A percentile compares a stretch with the other conserved stretches of the same genome.
Evolutionary conservation across 2,113 vertebrate genomes (phyloP).

Genomic region (Jacana jacana): DNA sequence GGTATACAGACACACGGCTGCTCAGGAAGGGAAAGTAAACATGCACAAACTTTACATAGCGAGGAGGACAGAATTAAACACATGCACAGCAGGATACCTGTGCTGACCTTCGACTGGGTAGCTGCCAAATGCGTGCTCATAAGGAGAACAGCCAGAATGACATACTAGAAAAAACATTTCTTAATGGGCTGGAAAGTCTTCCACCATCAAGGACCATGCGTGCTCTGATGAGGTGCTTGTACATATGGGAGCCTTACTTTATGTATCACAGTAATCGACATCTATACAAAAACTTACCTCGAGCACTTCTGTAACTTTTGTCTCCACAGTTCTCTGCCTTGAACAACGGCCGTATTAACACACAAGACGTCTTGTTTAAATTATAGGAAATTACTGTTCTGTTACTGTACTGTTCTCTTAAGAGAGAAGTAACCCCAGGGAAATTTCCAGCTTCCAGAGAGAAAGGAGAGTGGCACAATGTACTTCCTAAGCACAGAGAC

Average conservation of each 20-base stretch:
- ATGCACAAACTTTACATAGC: neutral
- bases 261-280: neutral
- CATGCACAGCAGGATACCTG: neutral
- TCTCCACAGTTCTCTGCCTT: neutral
- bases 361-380: constrained; percentile 27
- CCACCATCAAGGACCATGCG: neutral
- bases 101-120: neutral
- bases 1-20: neutral
- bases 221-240: neutral
- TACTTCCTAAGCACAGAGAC: neutral
- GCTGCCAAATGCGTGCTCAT: neutral
- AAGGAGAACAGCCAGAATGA: constrained; percentile 22
- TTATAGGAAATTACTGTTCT: neutral
- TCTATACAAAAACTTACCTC: neutral
- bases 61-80: neutral
- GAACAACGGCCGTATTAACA: neutral
- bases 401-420: neutral
- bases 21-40: neutral
- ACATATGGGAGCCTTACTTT: neutral
- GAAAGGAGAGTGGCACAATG: neutral
- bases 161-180: constrained; percentile 21
- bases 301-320: neutral
- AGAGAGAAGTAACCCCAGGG: constrained; percentile 3
- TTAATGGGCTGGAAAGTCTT: neutral
- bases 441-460: constrained; percentile 25